Base-by-base conservation (phyloP, 2,113 vertebrate species). In the Ibidorhyncha struthersii region DNA sequence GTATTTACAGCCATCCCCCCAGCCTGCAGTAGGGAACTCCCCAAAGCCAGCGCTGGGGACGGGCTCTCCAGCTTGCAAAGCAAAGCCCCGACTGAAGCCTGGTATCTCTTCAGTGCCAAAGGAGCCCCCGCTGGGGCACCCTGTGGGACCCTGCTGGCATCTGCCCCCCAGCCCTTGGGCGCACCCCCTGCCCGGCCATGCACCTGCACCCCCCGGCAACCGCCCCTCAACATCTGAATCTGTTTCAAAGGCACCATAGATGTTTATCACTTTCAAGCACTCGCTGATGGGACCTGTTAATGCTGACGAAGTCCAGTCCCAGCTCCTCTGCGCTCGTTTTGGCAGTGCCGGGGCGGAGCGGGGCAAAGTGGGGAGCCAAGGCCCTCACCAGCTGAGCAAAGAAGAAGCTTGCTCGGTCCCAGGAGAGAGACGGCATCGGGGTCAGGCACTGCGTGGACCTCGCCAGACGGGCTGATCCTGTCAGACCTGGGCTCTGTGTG, bases 401-500 rank as follows among this genome's bases (percentile, higher is more conserved):
- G 22, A 27, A 53, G n/a, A 32, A 41, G 32, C 45, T 56, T 2
- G 0, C 17, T 12, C 20, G 10, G 38, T 47, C 40, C 45, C 56
- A 38, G 47, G 34, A 62, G 32, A 76, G 38, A 70, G n/a, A 45
- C 12, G 15, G 40, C 77, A 17, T 11, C 3, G 0, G 41, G 89
- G 50, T 81, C 69, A 74, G 85, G 56, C 52, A 50, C 25, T 0
- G 0, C 2, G 0, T 5, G 29, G 56, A 55, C 29, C 70, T 87
- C 3, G 2, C 56, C 26, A 63, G 88, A 91, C 70, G 0, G 0
- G 78, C 36, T 1, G 15, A 59, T 80, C 74, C 58, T 0, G 4
- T 23, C 7, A 0, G 36, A 45, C 69, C 61, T 15, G 80, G 45
- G 30, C 38, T 66, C 40, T 1, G 0, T 0, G 0, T 63, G 50